Evolutionary conservation across 2,888 invertebrate genomes (phyloP).

Genomic region (Agonopterix subpropinquella): DNA sequence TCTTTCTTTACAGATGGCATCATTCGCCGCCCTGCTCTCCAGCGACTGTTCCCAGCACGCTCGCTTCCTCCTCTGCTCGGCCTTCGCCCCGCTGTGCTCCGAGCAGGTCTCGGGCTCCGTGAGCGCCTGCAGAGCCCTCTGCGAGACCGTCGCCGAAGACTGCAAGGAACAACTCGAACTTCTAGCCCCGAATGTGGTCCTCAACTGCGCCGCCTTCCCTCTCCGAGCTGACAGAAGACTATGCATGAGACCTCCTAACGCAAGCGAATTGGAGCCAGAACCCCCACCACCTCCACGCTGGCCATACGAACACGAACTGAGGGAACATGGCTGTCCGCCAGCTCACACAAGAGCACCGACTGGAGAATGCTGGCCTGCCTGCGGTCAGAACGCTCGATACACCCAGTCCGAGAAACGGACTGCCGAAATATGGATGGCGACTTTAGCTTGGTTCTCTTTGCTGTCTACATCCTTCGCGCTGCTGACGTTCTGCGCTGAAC

Average conservation of each 20-base stretch:
- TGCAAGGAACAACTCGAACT: conserved; percentile 82
- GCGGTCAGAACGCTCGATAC: conserved; percentile 82
- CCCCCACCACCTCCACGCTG: conserved; percentile 57
- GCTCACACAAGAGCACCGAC: conserved; percentile 75
- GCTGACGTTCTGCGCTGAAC: conserved; percentile 92
- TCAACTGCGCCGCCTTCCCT: conserved; percentile 88
- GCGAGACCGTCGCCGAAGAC: conserved; percentile 83
- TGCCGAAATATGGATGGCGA: conserved; percentile 84
- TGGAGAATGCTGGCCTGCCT: conserved; percentile 78
- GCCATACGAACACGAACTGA: conserved; percentile 52
- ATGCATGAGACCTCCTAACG: conserved; percentile 83
- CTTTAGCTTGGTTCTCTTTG: conserved; percentile 86
- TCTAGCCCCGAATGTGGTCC: conserved; percentile 84
- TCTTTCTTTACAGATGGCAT: conserved; percentile 78
- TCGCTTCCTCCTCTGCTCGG: conserved; percentile 91
- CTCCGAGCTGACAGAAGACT: conserved; percentile 80
- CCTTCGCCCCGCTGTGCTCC: conserved; percentile 93
- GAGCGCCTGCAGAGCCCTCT: conserved; percentile 90
- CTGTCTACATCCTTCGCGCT: conserved; percentile 89
- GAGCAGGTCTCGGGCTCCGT: conserved; percentile 90
- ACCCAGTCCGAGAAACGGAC: conserved; percentile 80
- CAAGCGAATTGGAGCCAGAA: conserved; percentile 59
- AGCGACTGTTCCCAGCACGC: conserved; percentile 88
- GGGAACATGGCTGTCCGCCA: conserved; percentile 73
- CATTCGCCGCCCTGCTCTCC: conserved; percentile 83